Conservation (phyloP, 2,888 invertebrate genomes). For the Clanis bilineata region DNA sequence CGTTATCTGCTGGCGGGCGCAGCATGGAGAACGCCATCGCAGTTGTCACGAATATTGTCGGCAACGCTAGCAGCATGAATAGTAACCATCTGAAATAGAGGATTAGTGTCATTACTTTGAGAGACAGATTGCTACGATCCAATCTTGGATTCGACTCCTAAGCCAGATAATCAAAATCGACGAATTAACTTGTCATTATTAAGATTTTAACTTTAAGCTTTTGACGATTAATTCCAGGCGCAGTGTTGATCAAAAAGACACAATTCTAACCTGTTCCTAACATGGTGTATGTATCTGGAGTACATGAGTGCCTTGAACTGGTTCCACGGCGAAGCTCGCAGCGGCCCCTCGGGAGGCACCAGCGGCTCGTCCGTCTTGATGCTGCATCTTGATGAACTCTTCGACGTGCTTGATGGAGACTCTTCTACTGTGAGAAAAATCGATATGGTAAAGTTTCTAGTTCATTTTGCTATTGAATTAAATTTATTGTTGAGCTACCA, state of each 20-base stretch:
- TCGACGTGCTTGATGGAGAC: conserved; percentile 38
- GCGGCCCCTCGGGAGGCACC: conserved; percentile 46
- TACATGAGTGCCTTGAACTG: conserved; percentile 78
- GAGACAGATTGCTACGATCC: too few relatives aligned
- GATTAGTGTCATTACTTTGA: background rate
- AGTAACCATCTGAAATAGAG: conserved; percentile 66
- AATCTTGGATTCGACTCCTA: too few relatives aligned
- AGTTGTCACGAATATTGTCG: conserved; percentile 83
- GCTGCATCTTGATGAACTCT: conserved; percentile 56
- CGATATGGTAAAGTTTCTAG: background rate
- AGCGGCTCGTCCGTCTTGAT: conserved; percentile 45
- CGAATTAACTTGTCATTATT: too few relatives aligned
- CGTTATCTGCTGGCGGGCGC: conserved; percentile 84
- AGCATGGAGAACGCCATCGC: conserved; percentile 88
- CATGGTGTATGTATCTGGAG: conserved; percentile 82
- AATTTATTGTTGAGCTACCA: too few relatives aligned
- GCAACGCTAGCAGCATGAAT: conserved; percentile 82
- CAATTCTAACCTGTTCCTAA: conserved; percentile 73
- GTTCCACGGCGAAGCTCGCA: conserved; percentile 38
- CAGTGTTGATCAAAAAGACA: too few relatives aligned
- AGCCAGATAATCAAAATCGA: too few relatives aligned
- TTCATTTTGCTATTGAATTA: too few relatives aligned
- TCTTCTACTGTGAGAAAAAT: conserved; percentile 37
- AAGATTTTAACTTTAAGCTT: too few relatives aligned
- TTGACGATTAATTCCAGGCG: too few relatives aligned